Conservation (phyloP, 2,113 vertebrate genomes). For the Tetrax tetrax region DNA sequence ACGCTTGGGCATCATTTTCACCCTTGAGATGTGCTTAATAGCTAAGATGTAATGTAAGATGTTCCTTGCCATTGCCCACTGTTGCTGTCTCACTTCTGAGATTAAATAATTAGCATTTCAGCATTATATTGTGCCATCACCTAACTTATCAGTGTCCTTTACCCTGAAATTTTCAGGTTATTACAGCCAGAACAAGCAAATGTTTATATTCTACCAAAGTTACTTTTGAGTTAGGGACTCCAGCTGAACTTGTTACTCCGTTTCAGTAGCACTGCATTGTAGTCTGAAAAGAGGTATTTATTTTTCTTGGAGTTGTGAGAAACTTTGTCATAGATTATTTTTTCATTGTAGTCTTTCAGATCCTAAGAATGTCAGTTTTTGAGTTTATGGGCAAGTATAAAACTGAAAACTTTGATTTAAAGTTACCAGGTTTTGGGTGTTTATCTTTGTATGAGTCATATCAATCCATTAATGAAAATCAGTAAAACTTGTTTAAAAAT, state of each 20-base stretch:
- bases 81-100: neutral
- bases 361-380: neutral
- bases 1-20: neutral
- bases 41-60: neutral
- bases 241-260: neutral
- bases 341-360: neutral
- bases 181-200: neutral
- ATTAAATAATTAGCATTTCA: neutral
- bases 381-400: neutral
- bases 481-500: neutral
- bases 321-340: neutral
- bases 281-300: neutral
- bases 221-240: neutral
- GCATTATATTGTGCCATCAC: neutral
- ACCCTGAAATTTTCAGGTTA: neutral
- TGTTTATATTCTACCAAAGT: neutral
- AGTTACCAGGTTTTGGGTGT: neutral
- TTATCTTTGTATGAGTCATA: neutral
- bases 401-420: neutral
- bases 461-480: neutral
- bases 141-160: neutral
- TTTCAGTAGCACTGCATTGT: neutral
- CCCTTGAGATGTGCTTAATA: neutral
- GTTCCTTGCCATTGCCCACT: neutral
- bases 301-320: neutral